Evolutionary conservation across 2,888 invertebrate species (phyloP), one percentile per base, ranked within the genome.

Genomic region (Pheosia gnoma): DNA sequence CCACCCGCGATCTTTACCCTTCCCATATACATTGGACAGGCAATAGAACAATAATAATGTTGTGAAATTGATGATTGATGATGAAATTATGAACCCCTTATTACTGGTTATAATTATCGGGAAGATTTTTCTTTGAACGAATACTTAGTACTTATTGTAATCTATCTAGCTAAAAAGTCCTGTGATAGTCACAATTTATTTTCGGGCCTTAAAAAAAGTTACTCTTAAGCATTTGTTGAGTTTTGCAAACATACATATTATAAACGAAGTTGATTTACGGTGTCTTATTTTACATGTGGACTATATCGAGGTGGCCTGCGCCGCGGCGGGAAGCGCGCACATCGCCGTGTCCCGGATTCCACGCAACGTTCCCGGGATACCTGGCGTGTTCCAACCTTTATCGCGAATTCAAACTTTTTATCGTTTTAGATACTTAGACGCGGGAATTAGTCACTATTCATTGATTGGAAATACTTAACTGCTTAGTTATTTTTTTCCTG

Each of bases 401-500:
- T 65, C 56, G 63, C 58, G 43, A 59, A 58, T 53, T 49, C 59
- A 43, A 25, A 43, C 25, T 75, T 74, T 75, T 74, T 74, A 63
- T 63, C n/a, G 61, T 25, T 25, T 25, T 25, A 25, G 25, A 60
- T 52, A 58, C 63, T 63, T 68, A 65, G 62, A 51, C 25, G 6
- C 51, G 3, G 25, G 25, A 51, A 6, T 8, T 5, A 49, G 59
- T 59, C 58, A 67, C 68, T 70, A 74, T 74, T 71, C 71, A 76
- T 75, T 75, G 74, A 72, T 74, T 72, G 65, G 72, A 66, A 75
- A 71, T 66, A 71, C 63, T 66, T 38, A 61, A 66, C 57, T 63
- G 25, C 25, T 25, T 25, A 69, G 71, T 58, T 60, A 51, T 54
- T 54, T 59, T 39, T 39, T 25, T 25, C 1, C 25, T 25, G 25